phyloP scores from a whole-genome alignment of 2,797 vertebrate genomes.

The Scolopax bukidnonensis region DNA sequence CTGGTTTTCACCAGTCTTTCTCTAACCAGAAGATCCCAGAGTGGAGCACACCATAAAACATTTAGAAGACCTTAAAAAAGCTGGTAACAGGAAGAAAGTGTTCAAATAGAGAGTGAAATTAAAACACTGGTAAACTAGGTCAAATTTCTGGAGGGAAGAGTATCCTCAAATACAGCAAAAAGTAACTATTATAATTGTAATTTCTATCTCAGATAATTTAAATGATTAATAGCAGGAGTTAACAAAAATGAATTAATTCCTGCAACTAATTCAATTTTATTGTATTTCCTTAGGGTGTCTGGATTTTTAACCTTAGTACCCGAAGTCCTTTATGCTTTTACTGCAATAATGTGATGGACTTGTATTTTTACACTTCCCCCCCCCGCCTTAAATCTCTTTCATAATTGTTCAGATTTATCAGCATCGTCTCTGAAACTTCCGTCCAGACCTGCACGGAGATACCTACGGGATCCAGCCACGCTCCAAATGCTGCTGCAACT shows the following conservation, averaged over 20 bases:
- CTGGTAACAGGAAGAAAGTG: background rate
- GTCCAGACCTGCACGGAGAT: background rate
- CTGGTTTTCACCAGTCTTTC: background rate
- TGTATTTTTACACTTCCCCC: background rate
- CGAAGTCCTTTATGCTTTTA: background rate
- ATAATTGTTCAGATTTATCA: background rate
- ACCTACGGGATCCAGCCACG: background rate
- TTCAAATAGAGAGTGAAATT: conserved; percentile 2
- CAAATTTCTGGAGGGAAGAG: background rate
- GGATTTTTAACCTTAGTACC: background rate
- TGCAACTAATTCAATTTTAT: conserved; percentile 40
- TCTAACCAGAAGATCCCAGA: conserved; percentile 10
- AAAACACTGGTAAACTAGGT: conserved; percentile 18
- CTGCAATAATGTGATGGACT: background rate
- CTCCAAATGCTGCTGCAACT: accelerated
- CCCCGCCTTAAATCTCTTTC: background rate
- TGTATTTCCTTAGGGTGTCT: conserved; percentile 31
- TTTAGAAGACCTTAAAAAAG: conserved; percentile 16
- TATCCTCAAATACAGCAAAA: conserved; percentile 15
- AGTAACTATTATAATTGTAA: background rate
- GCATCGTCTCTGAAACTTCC: background rate
- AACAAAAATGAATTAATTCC: conserved; percentile 43
- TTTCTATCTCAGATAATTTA: conserved; percentile 31
- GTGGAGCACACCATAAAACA: background rate
- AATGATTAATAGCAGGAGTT: conserved; percentile 42